Evolutionary conservation across 2,113 vertebrate species (phyloP).

Genomic region (Saguinus midas): DNA sequence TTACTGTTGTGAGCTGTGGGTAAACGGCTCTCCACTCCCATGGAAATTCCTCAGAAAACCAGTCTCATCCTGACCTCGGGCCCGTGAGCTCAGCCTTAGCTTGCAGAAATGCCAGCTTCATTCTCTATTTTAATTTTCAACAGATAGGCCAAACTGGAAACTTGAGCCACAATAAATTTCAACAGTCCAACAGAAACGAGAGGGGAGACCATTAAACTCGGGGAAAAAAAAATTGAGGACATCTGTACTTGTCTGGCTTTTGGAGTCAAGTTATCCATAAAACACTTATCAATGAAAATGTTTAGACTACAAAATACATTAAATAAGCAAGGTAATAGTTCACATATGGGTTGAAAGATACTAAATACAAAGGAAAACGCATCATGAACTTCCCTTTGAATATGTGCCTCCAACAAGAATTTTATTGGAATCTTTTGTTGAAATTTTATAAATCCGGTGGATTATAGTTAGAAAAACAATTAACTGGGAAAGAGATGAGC

Average conservation of each 20-base stretch:
- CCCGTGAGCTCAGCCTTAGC: background rate
- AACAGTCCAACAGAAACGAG: background rate
- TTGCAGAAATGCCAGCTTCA: background rate
- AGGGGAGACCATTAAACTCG: background rate
- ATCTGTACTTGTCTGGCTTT: background rate
- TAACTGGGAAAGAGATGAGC: background rate
- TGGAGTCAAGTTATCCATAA: background rate
- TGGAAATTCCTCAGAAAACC: background rate
- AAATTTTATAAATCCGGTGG: background rate
- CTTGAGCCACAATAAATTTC: background rate
- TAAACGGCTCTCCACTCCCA: background rate
- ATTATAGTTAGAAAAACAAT: background rate
- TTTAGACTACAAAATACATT: background rate
- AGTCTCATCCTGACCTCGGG: background rate
- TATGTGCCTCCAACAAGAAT: background rate
- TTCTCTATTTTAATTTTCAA: background rate
- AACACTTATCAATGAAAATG: background rate
- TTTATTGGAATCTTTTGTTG: background rate
- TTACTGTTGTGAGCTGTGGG: background rate
- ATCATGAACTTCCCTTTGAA: background rate
- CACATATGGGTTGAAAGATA: background rate
- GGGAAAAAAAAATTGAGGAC: background rate
- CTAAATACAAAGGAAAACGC: background rate
- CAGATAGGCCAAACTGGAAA: background rate
- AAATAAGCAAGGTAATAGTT: too few relatives aligned